Base-by-base conservation (phyloP, 2,888 invertebrate species). In the Atherix ibis region DNA sequence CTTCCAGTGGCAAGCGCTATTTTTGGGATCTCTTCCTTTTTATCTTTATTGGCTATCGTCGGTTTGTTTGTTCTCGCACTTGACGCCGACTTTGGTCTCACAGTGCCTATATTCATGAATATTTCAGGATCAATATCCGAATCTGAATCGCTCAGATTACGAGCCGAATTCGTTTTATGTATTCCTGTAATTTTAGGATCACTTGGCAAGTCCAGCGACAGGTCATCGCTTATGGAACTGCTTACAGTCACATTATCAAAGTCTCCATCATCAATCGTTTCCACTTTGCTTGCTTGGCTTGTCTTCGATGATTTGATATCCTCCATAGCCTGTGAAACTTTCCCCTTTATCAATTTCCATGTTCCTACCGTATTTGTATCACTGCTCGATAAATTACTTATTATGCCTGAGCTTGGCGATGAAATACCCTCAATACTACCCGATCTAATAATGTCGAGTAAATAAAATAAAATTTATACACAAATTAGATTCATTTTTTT, bases 281-380 rank as follows among this genome's bases (percentile, higher is more conserved):
- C n/a, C n/a, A n/a, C n/a, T n/a, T n/a, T n/a, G n/a, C n/a, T n/a
- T n/a, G n/a, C 9, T 19, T 5, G 8, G 37, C 36, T 46, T 8
- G 6, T 28, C 45, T 60, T 60, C 14, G 60, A 56, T 27, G 57
- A 57, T 46, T 59, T 60, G 26, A 60, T 60, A 24, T 60, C 60
- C 46, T 59, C 60, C 42, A 60, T 53, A 4, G 59, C 59, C 40
- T 60, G 60, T 18, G 58, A 49, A 4, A 60, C 59, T 44, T 56
- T 58, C 33, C 59, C 60, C 43, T 60, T 60, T 41, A 60, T 56
- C 33, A 59, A 43, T 40, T 54, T 55, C 60, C 60, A 60, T 39
- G 60, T 58, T 36, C 58, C 58, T 10, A 56, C 49, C 18, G 53
- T 43, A 18, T 52, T 36, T 18, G 49, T 43, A 38, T 50, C 56